Evolutionary conservation across 1,140 invertebrate species (phyloP), one percentile per base, ranked within the genome.

Genomic region (Cherax destructor): DNA sequence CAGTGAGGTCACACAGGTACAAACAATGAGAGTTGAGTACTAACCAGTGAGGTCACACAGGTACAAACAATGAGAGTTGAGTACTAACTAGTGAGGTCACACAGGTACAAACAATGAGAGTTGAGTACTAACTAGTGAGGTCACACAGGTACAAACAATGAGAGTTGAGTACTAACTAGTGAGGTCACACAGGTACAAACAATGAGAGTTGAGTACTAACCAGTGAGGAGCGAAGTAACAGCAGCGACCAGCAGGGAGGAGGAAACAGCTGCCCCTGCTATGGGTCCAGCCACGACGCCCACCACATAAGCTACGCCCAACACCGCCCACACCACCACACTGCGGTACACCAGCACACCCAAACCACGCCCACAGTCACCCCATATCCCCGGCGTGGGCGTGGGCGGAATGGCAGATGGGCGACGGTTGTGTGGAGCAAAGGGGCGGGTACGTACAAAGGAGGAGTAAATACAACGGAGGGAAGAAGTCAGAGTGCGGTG

Each of bases 201-300:
- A 41, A 41, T 41, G 30, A 41, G 30, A 2, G 30, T 41, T 41
- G 16, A 74, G 13, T 13, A 79, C 88, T 77, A 30, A 90, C 88
- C 88, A 78, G 88, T 90, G 21, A 90, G 80, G 0, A 90, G 81
- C 77, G 88, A 90, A 2, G 88, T 90, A 52, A 90, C 88, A 21
- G 88, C 88, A 10, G 88, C 88, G 50, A 90, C 88, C n/a, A 90
- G 69, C 0, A 90, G 88, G 3, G 88, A 90, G n/a, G 88, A 90
- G 49, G 88, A 76, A 50, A 90, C 88, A 49, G 88, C 88, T 9
- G 88, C 49, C 1, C 88, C 88, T 6, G 88, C 88, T 16, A 90
- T 76, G 16, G 88, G 88, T 77, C 88, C 88, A 13, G 88, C 88
- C 56, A 90, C 88, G 81, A 90, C 77, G 47, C 88, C 88, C 47